Evolutionary conservation across 2,888 invertebrate species (phyloP).

Genomic region (Fragum whitleyi): DNA sequence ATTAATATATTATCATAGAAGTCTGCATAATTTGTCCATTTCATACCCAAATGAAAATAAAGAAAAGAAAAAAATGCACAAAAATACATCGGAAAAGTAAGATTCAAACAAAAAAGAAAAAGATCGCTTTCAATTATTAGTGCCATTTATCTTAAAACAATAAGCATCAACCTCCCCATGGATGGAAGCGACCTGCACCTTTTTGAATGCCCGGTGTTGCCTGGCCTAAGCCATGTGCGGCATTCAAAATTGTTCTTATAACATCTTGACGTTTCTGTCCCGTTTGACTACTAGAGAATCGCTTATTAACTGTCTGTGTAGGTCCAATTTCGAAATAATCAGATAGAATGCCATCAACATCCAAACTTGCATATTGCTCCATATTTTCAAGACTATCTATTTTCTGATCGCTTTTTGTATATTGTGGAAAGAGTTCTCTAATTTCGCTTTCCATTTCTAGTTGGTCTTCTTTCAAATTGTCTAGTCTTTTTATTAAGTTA

Average conservation of each 20-base stretch:
- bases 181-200: not conserved
- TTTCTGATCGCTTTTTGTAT: not conserved
- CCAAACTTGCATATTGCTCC: not conserved
- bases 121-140: too few relatives aligned
- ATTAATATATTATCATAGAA: too few relatives aligned
- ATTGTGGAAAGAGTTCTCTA: not conserved
- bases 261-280: not conserved
- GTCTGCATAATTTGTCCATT: too few relatives aligned
- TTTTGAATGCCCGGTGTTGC: not conserved
- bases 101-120: too few relatives aligned
- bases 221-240: not conserved
- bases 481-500: not conserved
- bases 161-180: constrained; percentile 1
- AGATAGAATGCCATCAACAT: too few relatives aligned
- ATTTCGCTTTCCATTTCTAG: not conserved
- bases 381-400: not conserved
- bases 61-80: too few relatives aligned
- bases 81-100: too few relatives aligned
- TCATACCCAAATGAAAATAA: too few relatives aligned
- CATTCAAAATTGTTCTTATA: not conserved
- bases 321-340: too few relatives aligned
- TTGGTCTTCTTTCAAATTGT: not conserved
- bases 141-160: too few relatives aligned
- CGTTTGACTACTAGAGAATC: not conserved
- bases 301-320: not conserved